Evolutionary conservation across 2,113 vertebrate species (phyloP).

Genomic region (Arenaria interpres): DNA sequence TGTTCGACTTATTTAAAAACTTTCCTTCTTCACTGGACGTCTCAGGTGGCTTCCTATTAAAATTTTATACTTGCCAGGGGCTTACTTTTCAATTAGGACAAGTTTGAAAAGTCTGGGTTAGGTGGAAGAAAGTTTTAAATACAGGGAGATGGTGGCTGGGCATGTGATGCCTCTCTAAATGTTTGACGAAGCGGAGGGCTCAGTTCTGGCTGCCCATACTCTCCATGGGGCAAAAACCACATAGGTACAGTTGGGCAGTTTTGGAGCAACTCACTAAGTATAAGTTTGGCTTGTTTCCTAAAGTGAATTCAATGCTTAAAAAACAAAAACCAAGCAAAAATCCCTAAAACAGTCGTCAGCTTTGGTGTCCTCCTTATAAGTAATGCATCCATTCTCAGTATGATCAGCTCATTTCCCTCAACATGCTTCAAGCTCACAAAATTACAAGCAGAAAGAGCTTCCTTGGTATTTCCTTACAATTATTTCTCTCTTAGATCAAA

Average conservation of each 20-base stretch:
- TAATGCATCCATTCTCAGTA: not conserved
- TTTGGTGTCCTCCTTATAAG: not conserved
- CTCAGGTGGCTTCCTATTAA: conserved; percentile 49
- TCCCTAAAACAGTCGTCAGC: not conserved
- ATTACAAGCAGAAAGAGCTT: not conserved
- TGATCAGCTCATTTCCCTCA: not conserved
- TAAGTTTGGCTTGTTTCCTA: not conserved
- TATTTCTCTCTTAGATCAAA: not conserved
- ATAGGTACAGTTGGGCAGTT: not conserved
- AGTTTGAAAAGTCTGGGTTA: not conserved
- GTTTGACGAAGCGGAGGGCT: not conserved
- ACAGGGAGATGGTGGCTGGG: not conserved
- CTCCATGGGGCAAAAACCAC: not conserved
- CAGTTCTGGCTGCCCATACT: not conserved
- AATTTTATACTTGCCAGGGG: conserved; percentile 60
- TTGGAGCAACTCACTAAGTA: not conserved
- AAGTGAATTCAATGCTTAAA: not conserved
- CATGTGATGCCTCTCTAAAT: conserved; percentile 20
- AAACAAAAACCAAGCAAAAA: not conserved
- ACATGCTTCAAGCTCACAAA: not conserved
- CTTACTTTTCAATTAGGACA: conserved; percentile 50
- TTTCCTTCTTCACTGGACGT: not conserved
- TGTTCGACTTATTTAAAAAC: not conserved
- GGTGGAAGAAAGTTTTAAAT: not conserved
- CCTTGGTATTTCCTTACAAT: not conserved